Evolutionary conservation across 2,888 invertebrate genomes (phyloP), one percentile per base, ranked within the genome.

Genomic region (Ametastegia equiseti): DNA sequence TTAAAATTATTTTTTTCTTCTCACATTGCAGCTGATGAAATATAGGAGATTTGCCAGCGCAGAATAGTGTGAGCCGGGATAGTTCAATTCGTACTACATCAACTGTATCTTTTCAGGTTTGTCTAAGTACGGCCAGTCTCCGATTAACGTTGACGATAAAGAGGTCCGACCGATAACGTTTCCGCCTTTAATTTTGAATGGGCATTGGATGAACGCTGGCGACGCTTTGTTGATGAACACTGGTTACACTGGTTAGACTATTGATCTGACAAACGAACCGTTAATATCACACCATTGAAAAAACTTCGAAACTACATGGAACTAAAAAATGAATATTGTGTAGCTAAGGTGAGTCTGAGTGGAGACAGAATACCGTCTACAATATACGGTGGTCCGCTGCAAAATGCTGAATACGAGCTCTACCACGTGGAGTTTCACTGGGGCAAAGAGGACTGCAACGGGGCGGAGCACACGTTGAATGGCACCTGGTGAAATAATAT

Each of bases 201-300:
- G 90, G 4, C 88, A 90, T 67, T 90, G 90, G 90, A 69, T 87
- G 23, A 88, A 86, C 33, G 88, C 89, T 19, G 90, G 89, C 7
- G 86, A 88, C 65, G 88, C 89, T 7, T 79, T 47, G 65, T 77
- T 90, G 27, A 36, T 19, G 0, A 90, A 90, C 67, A 80, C 83
- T 19, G 89, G 90, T 3, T 4, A 50, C 27, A 83, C 82, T 13
- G 87, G 89, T 90, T 84, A 83, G 36, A 19, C 13, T 73, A 47
- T 11, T 60, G 1, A 27, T n/a, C n/a, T n/a, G n/a, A n/a, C n/a
- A n/a, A n/a, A n/a, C n/a, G n/a, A n/a, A n/a, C n/a, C n/a, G n/a
- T n/a, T n/a, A n/a, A n/a, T n/a, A n/a, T n/a, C n/a, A n/a, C n/a
- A n/a, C n/a, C n/a, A n/a, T n/a, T n/a, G n/a, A n/a, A n/a, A n/a